These are phyloP conservation scores for Mechanitis mazaeus DNA, from an alignment of 2,888 invertebrate species.

Conservation along the genomic window DNA sequence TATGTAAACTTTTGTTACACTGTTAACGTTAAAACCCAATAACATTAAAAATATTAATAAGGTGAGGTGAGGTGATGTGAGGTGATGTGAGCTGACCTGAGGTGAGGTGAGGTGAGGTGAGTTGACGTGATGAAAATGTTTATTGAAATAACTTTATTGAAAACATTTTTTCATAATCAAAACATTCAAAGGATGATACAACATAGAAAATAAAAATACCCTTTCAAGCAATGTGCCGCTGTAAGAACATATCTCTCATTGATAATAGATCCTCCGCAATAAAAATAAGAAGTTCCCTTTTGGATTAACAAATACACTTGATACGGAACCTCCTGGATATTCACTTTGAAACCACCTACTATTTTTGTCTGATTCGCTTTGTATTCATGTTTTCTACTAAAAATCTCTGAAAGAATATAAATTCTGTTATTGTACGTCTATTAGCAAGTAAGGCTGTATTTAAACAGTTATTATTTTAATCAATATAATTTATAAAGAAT, in stretches of 20 bases:
- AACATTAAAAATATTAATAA: too few relatives aligned
- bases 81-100: too few relatives aligned
- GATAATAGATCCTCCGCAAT: constrained; percentile 67
- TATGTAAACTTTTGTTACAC: constrained; percentile 30
- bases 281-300: constrained; percentile 36
- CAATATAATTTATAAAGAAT: neutral
- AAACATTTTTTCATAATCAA: too few relatives aligned
- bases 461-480: too few relatives aligned
- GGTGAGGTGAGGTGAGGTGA: too few relatives aligned
- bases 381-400: neutral
- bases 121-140: too few relatives aligned
- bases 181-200: too few relatives aligned
- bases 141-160: too few relatives aligned
- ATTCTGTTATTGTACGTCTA: neutral
- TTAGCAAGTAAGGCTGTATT: too few relatives aligned
- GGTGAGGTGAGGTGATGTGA: too few relatives aligned
- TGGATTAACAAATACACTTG: constrained; percentile 51
- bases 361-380: constrained; percentile 39
- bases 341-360: constrained; percentile 55
- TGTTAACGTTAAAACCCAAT: too few relatives aligned
- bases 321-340: constrained; percentile 50
- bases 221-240: constrained; percentile 61
- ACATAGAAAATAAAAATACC: constrained; percentile 11
- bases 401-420: constrained; percentile 10
- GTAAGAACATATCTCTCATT: constrained; percentile 48